Base-by-base conservation (phyloP, 2,797 vertebrate genomes). In the Paramormyrops hopkinsi region DNA sequence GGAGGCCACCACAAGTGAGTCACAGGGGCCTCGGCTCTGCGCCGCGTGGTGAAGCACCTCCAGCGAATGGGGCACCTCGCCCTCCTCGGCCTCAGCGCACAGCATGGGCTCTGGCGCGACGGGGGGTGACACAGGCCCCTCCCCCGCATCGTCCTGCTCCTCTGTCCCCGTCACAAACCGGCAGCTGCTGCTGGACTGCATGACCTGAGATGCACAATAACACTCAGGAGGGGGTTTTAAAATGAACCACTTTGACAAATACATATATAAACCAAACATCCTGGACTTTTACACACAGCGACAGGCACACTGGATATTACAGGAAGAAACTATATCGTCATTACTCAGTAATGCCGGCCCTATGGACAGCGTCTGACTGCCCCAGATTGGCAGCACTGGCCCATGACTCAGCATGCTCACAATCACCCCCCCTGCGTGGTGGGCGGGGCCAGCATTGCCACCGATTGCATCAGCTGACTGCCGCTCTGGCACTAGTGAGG, bases 71-170 rank as follows among this genome's bases (percentile, higher is more conserved):
- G 98, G 98, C 41, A 97, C 96, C 91, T 95, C 95, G 4, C 97
- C 97, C 0, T 96, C 95, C 90, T 93, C 94, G 0, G 97, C 95
- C 93, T 99, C 98, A 59, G 96, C 95, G 93, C 98, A 98, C 90
- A 99, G 95, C 97, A 99, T 98, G 2, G 98, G 98, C 29, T 97
- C 97, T 0, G 94, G 95, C 41, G 93, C 92, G 87, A 90, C 95
- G 11, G 89, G 22, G 0, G 53, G 93, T 2, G 90, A 8, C 56
- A 92, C 95, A 88, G 92, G 88, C 14, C 89, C 41, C 90, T 8
- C 25, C 37, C 89, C 90, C 22, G 62, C 87, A 1, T 25, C 5
- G 9, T 87, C 4, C 14, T 76, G 19, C 44, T 84, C 48, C 0
- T 37, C 2, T 88, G 44, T 12, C 5, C 22, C 17, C 7, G 87